Percentiles rank a stretch among this genome's conserved stretches.
Conservation (phyloP, 2,113 vertebrate species). For the Brevimyrus niger region DNA sequence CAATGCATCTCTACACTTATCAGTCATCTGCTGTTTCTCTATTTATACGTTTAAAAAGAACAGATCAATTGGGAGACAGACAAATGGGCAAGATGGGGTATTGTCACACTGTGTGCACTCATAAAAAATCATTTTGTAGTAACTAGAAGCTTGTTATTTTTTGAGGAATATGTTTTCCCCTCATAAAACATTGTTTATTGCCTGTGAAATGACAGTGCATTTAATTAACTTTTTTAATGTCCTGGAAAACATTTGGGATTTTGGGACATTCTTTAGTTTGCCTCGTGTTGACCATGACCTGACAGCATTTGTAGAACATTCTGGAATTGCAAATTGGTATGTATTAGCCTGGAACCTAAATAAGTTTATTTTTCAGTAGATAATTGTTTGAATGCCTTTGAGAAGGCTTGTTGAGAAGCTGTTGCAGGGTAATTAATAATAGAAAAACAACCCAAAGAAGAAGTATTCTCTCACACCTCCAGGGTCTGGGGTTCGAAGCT, state of each 20-base stretch:
- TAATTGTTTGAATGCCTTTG: slow-evolving; percentile 3
- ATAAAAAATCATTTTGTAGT: neutral
- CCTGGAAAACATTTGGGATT: neutral
- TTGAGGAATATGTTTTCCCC: neutral
- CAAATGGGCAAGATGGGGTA: neutral
- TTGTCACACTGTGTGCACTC: neutral
- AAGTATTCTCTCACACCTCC: neutral
- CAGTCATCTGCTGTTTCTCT: neutral
- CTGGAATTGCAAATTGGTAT: neutral
- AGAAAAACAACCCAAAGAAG: neutral
- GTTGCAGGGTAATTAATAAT: neutral
- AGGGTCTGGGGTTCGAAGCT: neutral
- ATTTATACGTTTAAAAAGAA: neutral
- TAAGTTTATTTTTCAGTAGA: neutral
- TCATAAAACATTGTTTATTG: neutral
- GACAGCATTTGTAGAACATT: neutral
- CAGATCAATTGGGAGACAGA: neutral
- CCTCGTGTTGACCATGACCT: neutral
- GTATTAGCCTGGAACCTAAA: neutral
- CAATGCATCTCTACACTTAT: neutral
- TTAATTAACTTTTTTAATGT: neutral
- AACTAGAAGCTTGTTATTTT: neutral
- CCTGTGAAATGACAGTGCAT: neutral
- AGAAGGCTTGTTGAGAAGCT: neutral
- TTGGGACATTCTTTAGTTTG: neutral